phyloP scores from a whole-genome alignment of 2,797 vertebrate species.

The Carduelis carduelis region DNA sequence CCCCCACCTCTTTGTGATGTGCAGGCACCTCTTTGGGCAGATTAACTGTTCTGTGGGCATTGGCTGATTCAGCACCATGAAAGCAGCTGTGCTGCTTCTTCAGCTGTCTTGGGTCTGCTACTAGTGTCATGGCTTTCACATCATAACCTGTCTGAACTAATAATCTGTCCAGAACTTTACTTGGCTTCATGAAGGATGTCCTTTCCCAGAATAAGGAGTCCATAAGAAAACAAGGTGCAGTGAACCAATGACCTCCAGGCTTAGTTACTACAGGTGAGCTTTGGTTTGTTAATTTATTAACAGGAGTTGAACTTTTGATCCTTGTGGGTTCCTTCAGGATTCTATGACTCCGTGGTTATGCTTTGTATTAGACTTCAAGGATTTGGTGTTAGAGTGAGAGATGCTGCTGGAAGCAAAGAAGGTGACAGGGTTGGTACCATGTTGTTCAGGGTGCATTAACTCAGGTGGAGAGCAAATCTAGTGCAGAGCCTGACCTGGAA shows the following conservation, averaged over 20 bases:
- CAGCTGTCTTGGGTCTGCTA: background rate
- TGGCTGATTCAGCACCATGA: background rate
- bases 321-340: background rate
- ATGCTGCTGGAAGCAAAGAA: background rate
- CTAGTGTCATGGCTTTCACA: background rate
- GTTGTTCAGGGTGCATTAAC: background rate
- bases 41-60: background rate
- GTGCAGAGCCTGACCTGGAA: background rate
- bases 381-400: background rate
- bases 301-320: background rate
- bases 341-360: background rate
- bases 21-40: background rate
- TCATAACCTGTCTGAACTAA: background rate
- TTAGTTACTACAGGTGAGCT: background rate
- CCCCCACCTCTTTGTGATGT: background rate
- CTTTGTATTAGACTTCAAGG: background rate
- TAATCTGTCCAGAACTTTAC: background rate
- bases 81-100: background rate
- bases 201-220: background rate
- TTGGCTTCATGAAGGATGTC: background rate
- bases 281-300: background rate
- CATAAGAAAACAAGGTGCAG: background rate
- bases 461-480: background rate
- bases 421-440: fast-evolving
- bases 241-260: background rate